Conservation (phyloP, 2,113 vertebrate species). For the Erythrocercus mccallii region DNA sequence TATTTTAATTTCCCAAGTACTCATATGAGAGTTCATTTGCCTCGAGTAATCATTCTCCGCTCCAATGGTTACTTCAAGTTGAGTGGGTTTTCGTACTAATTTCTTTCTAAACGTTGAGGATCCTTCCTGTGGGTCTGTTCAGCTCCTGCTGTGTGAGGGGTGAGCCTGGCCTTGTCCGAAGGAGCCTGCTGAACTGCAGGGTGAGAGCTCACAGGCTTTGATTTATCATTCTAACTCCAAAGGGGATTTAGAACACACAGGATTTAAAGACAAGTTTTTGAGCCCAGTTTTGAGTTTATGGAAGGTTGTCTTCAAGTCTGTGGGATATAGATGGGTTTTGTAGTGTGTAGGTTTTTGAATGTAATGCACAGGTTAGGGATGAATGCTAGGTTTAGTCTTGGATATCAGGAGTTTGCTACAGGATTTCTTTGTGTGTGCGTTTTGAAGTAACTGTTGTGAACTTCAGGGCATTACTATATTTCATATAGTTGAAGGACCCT, state of each 20-base stretch:
- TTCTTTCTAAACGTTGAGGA: constrained; percentile 43
- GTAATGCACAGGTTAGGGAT: neutral
- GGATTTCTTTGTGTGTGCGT: neutral
- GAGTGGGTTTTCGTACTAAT: constrained; percentile 42
- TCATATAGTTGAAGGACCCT: neutral
- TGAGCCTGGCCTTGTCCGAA: neutral
- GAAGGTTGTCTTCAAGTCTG: neutral
- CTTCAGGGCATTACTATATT: neutral
- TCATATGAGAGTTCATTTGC: neutral
- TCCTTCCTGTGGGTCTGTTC: constrained; percentile 28
- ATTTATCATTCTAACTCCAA: neutral
- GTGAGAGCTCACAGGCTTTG: neutral
- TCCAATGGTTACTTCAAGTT: constrained; percentile 34
- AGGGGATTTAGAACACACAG: neutral
- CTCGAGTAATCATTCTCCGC: constrained; percentile 1
- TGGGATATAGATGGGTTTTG: neutral
- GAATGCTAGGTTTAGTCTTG: neutral
- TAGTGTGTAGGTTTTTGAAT: neutral
- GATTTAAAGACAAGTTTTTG: neutral
- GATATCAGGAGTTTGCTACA: neutral
- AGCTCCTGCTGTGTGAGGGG: neutral
- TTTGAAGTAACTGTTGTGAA: neutral
- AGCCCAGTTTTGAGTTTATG: neutral
- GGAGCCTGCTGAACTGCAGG: neutral
- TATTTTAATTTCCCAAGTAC: constrained; percentile 15